phyloP scores from a whole-genome alignment of 2,888 invertebrate species.

The Ethmia dodecea region DNA sequence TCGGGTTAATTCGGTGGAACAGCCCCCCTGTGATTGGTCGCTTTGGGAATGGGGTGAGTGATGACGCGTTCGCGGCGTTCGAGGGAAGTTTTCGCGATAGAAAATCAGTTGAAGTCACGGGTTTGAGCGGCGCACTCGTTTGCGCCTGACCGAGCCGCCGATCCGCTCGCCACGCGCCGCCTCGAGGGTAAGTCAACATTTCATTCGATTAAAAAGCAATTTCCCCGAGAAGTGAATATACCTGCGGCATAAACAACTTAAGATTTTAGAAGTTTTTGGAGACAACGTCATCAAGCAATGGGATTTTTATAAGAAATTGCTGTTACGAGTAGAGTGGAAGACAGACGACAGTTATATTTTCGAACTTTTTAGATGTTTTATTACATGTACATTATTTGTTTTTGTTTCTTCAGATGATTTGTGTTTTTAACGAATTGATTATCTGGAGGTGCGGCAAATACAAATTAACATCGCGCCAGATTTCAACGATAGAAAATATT shows the following conservation, averaged over 20 bases:
- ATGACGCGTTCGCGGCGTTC: slow-evolving; percentile 62
- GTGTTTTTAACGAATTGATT: too few relatives aligned
- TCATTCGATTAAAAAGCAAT: slow-evolving; percentile 76
- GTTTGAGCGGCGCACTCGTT: slow-evolving; percentile 57
- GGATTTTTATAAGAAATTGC: too few relatives aligned
- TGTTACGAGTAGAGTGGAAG: too few relatives aligned
- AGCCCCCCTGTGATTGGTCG: slow-evolving; percentile 49
- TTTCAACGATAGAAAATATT: too few relatives aligned
- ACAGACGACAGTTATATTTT: too few relatives aligned
- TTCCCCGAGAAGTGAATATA: slow-evolving; percentile 44
- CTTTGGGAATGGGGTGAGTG: slow-evolving; percentile 57
- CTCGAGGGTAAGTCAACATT: slow-evolving; percentile 68
- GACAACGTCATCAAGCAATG: too few relatives aligned
- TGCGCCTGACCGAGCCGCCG: slow-evolving; percentile 35
- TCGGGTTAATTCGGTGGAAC: slow-evolving; percentile 46
- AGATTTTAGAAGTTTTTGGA: slow-evolving; percentile 6
- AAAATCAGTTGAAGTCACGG: slow-evolving; percentile 66
- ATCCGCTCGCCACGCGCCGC: slow-evolving; percentile 34
- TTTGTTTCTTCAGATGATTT: too few relatives aligned
- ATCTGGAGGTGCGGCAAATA: too few relatives aligned
- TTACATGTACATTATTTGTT: too few relatives aligned
- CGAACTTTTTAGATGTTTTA: too few relatives aligned
- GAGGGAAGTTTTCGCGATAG: slow-evolving; percentile 72
- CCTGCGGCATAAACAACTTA: slow-evolving; percentile 8
- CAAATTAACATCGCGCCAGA: too few relatives aligned